Evolutionary conservation across 30 jellyfish, hydroid and myxozoan genomes (phyloP).

Genomic region (Aurelia sp.): DNA sequence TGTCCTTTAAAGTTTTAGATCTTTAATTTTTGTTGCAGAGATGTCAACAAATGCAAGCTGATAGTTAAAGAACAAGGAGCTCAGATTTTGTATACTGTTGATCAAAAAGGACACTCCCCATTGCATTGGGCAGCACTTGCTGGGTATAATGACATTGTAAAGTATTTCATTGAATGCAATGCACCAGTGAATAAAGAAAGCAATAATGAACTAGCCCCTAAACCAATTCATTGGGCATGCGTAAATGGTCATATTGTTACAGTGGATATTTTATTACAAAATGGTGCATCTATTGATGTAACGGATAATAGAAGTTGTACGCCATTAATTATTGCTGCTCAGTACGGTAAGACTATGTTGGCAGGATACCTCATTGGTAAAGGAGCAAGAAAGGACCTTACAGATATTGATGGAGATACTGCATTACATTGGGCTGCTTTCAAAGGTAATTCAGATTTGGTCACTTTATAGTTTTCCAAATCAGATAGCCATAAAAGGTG

Average conservation of each 20-base stretch:
- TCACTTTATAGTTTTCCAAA: too few species aligned
- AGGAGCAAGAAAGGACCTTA: conserved; percentile 94
- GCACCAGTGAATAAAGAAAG: conserved; percentile 95
- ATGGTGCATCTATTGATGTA: conserved; percentile 93
- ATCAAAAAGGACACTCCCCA: conserved; percentile 97
- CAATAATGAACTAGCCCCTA: conserved; percentile 87
- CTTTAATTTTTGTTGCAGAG: conserved; percentile 59
- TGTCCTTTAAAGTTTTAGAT: not conserved
- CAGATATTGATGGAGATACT: conserved; percentile 95
- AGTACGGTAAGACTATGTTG: conserved; percentile 86
- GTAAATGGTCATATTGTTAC: conserved; percentile 94
- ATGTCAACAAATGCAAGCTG: conserved; percentile 78
- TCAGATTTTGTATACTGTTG: conserved; percentile 68
- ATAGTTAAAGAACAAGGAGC: conserved; percentile 69
- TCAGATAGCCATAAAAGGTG: too few species aligned
- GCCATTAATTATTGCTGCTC: conserved; percentile 95
- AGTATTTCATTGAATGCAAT: conserved; percentile 74
- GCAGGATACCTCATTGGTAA: conserved; percentile 92
- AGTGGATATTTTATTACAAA: conserved; percentile 86
- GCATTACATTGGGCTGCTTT: conserved; percentile 98
- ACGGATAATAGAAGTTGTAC: conserved; percentile 88
- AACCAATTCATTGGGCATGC: conserved; percentile 99
- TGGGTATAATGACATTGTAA: conserved; percentile 90
- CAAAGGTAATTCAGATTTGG: conserved; percentile 60
- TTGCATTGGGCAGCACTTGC: conserved; percentile 98